Percentiles rank a stretch among this genome's conserved stretches.
Evolutionary conservation across 2,797 vertebrate genomes (phyloP).

Genomic region (Taeniopygia guttata): DNA sequence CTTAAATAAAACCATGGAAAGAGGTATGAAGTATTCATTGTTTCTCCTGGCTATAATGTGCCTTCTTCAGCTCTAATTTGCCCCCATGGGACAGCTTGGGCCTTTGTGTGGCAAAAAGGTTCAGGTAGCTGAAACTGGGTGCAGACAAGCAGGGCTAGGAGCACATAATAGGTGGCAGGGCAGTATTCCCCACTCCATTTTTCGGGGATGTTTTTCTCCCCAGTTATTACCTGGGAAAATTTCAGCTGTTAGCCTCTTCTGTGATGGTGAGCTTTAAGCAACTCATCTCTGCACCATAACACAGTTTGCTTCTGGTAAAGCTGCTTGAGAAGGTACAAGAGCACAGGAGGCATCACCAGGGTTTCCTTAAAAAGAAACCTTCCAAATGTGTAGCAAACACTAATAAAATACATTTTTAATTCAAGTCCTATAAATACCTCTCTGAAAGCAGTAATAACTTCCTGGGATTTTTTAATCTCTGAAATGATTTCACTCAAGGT

Average conservation of each 20-base stretch:
- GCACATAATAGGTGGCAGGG: background rate
- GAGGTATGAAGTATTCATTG: background rate
- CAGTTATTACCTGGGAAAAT: background rate
- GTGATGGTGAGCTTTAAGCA: background rate
- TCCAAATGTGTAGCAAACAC: background rate
- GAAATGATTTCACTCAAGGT: background rate
- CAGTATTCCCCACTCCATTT: background rate
- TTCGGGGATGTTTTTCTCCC: accelerated
- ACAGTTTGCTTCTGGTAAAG: background rate
- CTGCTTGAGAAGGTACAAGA: background rate
- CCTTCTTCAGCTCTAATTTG: background rate
- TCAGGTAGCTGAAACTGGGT: background rate
- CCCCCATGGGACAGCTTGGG: accelerated
- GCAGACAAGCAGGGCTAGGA: background rate
- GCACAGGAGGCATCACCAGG: background rate
- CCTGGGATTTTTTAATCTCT: background rate
- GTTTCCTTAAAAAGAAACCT: background rate
- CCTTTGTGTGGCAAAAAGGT: background rate
- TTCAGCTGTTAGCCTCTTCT: background rate
- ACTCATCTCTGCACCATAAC: accelerated
- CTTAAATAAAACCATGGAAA: background rate
- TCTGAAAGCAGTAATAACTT: background rate
- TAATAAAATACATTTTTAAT: background rate
- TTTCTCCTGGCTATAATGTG: background rate
- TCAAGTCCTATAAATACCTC: background rate